phyloP scores from a whole-genome alignment of 2,888 invertebrate genomes.

The Dasypogon diadema region DNA sequence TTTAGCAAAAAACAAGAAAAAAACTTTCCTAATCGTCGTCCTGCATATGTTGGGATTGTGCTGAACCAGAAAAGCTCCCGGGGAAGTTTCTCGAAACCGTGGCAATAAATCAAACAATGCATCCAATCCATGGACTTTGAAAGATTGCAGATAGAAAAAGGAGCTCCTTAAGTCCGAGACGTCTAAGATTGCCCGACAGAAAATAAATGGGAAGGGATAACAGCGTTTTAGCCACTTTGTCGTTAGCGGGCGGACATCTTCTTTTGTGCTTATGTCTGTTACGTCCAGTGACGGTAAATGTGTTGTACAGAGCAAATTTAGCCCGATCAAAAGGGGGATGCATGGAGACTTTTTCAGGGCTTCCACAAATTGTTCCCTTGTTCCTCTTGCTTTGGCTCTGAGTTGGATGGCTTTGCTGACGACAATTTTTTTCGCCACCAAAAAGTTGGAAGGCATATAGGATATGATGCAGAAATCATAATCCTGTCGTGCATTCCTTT shows the following conservation, averaged over 20 bases:
- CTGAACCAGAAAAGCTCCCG: constrained; percentile 16
- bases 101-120: constrained; percentile 44
- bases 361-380: neutral
- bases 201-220: constrained; percentile 31
- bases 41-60: constrained; percentile 37
- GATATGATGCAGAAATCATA: no score
- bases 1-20: neutral
- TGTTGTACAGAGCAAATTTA: constrained; percentile 35
- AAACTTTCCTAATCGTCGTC: constrained; percentile 41
- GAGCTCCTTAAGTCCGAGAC: constrained; percentile 13
- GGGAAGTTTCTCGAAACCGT: constrained; percentile 25
- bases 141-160: constrained; percentile 41
- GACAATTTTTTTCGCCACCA: neutral
- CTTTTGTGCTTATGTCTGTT: neutral
- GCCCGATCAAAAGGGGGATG: neutral
- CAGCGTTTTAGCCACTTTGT: constrained; percentile 23
- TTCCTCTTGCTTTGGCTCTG: neutral
- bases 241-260: constrained; percentile 7
- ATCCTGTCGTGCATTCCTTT: no score
- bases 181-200: constrained; percentile 28
- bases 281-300: constrained; percentile 16
- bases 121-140: constrained; percentile 32
- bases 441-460: neutral
- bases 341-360: neutral
- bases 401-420: neutral